Evolutionary conservation across 2,888 invertebrate species (phyloP).

Genomic region (Tinea semifulvella): DNA sequence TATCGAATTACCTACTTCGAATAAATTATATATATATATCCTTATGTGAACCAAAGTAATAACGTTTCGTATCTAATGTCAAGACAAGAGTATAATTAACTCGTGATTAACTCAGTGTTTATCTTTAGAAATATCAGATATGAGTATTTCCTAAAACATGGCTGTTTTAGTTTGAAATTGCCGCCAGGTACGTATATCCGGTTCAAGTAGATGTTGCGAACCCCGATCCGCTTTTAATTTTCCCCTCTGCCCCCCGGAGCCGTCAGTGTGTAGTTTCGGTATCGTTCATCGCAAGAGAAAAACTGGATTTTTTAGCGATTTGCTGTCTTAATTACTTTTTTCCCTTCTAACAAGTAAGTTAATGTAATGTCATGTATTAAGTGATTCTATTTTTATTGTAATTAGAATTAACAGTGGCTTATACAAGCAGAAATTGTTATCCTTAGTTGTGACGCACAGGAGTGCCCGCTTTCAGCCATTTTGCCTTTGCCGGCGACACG

Average conservation of each 20-base stretch:
- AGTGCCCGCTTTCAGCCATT: slow-evolving; percentile 68
- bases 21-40: too few species aligned
- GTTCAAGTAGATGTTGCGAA: slow-evolving; percentile 50
- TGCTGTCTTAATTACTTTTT: slow-evolving; percentile 63
- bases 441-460: slow-evolving; percentile 67
- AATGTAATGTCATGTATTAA: slow-evolving; percentile 23
- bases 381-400: background rate
- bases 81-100: too few species aligned
- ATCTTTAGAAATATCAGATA: too few species aligned
- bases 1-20: too few species aligned
- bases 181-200: slow-evolving; percentile 17
- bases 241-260: slow-evolving; percentile 62
- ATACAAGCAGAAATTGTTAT: background rate
- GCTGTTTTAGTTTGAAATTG: slow-evolving; percentile 14
- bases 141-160: too few species aligned
- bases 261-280: slow-evolving; percentile 53
- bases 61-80: too few species aligned
- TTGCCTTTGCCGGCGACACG: slow-evolving; percentile 65
- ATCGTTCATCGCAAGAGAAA: slow-evolving; percentile 66
- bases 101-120: too few species aligned
- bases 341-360: slow-evolving; percentile 68
- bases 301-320: slow-evolving; percentile 62
- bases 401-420: background rate
- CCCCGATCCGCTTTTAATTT: slow-evolving; percentile 65
- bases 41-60: too few species aligned